Evolutionary conservation across 1,140 invertebrate genomes (phyloP).

Genomic region (Centruroides sculpturatus): DNA sequence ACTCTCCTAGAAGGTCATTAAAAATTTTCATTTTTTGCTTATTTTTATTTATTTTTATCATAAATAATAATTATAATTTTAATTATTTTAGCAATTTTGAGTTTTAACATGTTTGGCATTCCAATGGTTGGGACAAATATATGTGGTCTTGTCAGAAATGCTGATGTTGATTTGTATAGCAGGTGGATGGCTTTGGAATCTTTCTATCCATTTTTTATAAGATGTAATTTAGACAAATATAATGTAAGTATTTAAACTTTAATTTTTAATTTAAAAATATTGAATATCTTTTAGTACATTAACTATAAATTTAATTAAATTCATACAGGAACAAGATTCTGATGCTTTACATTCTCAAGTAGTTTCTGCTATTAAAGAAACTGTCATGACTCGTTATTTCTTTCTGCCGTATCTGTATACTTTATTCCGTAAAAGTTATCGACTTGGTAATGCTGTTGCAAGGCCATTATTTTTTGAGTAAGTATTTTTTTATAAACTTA

Average conservation of each 20-base stretch:
- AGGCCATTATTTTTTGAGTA: constrained; percentile 66
- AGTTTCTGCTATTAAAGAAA: constrained; percentile 19
- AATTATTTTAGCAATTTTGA: constrained; percentile 38
- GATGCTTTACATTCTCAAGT: constrained; percentile 35
- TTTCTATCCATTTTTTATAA: constrained; percentile 51
- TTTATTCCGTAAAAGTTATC: constrained; percentile 29
- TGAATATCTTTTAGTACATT: no score
- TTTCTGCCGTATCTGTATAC: constrained; percentile 38
- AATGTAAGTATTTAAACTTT: constrained; percentile 40
- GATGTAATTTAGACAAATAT: constrained; percentile 59
- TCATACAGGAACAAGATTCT: constrained; percentile 25
- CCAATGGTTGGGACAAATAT: constrained; percentile 31
- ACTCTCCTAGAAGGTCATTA: no score
- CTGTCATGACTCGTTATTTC: constrained; percentile 29
- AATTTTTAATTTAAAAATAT: no score
- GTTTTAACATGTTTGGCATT: constrained; percentile 65
- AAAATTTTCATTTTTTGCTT: no score
- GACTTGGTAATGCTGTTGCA: constrained; percentile 22
- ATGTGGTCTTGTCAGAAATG: constrained; percentile 28
- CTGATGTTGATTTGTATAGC: constrained; percentile 45
- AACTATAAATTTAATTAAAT: no score
- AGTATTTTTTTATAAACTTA: constrained; percentile 23
- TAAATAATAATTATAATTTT: no score
- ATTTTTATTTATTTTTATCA: no score
- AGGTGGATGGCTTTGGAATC: constrained; percentile 57